Conservation (phyloP, 2,113 vertebrate genomes). For the Sigmodon hispidus region DNA sequence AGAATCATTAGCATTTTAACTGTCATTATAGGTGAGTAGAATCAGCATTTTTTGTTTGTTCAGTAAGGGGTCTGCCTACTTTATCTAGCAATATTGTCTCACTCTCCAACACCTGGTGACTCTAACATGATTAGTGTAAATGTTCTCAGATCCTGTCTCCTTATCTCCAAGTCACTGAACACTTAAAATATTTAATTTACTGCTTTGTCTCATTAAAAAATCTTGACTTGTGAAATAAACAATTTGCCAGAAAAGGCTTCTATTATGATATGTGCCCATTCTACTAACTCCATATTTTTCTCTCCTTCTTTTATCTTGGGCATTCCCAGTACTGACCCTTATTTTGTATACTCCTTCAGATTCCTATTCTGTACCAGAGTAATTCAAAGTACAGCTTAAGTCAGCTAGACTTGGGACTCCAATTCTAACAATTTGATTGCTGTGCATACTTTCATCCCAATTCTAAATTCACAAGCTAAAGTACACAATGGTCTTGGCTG, state of each 20-base stretch:
- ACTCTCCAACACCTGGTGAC: not conserved
- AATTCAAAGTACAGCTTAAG: not conserved
- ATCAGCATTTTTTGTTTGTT: not conserved
- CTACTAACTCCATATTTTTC: not conserved
- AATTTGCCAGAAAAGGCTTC: constrained; percentile 16
- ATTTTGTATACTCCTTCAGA: not conserved
- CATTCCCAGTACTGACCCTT: not conserved
- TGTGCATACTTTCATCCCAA: not conserved
- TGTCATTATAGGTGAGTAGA: not conserved
- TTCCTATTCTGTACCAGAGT: not conserved
- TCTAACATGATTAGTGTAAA: not conserved
- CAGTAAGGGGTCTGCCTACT: not conserved
- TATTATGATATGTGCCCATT: not conserved
- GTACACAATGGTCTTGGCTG: not conserved
- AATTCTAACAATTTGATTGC: not conserved
- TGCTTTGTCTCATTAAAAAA: not conserved
- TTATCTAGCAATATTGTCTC: not conserved
- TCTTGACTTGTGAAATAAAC: not conserved
- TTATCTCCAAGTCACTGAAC: constrained; percentile 13
- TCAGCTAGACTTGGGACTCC: not conserved
- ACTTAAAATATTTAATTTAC: not conserved
- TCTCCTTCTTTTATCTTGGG: not conserved
- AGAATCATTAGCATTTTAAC: constrained; percentile 1
- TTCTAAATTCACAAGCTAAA: constrained; percentile 36
- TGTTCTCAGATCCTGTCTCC: not conserved